Evolutionary conservation across 1,140 invertebrate species (phyloP).

Genomic region (Plectrocnemia conspersa): DNA sequence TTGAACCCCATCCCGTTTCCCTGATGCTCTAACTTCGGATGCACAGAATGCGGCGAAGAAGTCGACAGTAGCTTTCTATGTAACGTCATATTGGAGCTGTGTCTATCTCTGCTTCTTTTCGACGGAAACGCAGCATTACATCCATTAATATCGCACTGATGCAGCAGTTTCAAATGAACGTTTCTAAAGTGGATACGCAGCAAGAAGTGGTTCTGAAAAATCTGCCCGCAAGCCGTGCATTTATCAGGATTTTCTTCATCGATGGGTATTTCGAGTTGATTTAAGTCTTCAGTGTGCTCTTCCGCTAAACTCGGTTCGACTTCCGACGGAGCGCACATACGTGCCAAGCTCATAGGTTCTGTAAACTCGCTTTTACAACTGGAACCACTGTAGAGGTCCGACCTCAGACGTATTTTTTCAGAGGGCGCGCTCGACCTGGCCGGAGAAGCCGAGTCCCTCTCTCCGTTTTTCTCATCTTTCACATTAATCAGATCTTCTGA

Average conservation of each 20-base stretch:
- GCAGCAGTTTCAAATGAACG: conserved; percentile 87
- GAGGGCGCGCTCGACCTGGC: conserved; percentile 40
- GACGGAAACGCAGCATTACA: conserved; percentile 92
- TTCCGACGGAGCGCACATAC: conserved; percentile 52
- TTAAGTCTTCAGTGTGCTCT: conserved; percentile 62
- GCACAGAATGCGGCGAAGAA: conserved; percentile 51
- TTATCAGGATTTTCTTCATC: conserved; percentile 72
- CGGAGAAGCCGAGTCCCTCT: conserved; percentile 38
- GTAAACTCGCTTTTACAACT: conserved; percentile 47
- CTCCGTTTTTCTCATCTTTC: conserved; percentile 12
- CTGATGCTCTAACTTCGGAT: conserved; percentile 40
- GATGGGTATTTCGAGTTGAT: conserved; percentile 73
- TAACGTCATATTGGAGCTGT: conserved; percentile 85
- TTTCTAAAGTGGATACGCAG: conserved; percentile 90
- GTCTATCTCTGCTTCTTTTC: conserved; percentile 84
- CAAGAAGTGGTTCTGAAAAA: conserved; percentile 89
- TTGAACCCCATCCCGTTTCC: conserved; percentile 62
- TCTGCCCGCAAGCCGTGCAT: conserved; percentile 86
- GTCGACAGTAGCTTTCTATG: conserved; percentile 80
- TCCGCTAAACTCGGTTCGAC: conserved; percentile 54
- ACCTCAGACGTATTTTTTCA: conserved; percentile 47
- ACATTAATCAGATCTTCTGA: conserved; percentile 9
- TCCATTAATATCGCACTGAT: conserved; percentile 86
- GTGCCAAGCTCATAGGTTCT: conserved; percentile 42
- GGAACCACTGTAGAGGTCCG: conserved; percentile 49